phyloP scores from a whole-genome alignment of 2,797 vertebrate genomes.

The Cirrhinus molitorella region DNA sequence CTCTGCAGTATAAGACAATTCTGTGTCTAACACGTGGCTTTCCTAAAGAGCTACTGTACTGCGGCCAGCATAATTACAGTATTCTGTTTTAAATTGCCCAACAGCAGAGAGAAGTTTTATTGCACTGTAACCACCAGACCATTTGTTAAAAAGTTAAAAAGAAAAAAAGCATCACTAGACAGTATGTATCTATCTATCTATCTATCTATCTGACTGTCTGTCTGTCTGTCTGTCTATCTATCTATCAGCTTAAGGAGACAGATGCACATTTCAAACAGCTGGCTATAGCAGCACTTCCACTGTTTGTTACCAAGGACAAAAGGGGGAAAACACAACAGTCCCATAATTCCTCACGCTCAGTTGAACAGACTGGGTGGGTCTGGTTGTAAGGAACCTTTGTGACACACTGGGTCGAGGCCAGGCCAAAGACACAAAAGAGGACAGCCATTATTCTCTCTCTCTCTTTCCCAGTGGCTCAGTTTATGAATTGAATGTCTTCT shows the following conservation, averaged over 20 bases:
- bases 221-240: no score
- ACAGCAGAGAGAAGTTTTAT: conserved; percentile 27
- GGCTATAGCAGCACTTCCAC: conserved; percentile 55
- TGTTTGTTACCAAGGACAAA: conserved; percentile 59
- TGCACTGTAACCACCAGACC: conserved; percentile 25
- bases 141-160: conserved; percentile 30
- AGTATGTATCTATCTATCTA: conserved; percentile 5
- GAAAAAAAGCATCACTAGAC: background rate
- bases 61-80: conserved; percentile 24
- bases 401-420: conserved; percentile 32
- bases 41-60: conserved; percentile 29
- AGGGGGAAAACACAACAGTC: conserved; percentile 51
- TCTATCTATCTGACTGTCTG: conserved; percentile 3
- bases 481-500: conserved; percentile 3
- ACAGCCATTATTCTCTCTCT: conserved; percentile 19
- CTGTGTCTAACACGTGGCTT: conserved; percentile 5
- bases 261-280: conserved; percentile 31
- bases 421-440: conserved; percentile 32
- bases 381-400: conserved; percentile 45
- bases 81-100: conserved; percentile 24
- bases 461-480: conserved; percentile 11
- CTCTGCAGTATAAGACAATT: background rate
- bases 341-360: conserved; percentile 1
- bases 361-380: conserved; percentile 29
- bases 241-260: conserved; percentile 23